phyloP scores from a whole-genome alignment of 2,113 vertebrate genomes.

The Paramisgurnus dabryanus region DNA sequence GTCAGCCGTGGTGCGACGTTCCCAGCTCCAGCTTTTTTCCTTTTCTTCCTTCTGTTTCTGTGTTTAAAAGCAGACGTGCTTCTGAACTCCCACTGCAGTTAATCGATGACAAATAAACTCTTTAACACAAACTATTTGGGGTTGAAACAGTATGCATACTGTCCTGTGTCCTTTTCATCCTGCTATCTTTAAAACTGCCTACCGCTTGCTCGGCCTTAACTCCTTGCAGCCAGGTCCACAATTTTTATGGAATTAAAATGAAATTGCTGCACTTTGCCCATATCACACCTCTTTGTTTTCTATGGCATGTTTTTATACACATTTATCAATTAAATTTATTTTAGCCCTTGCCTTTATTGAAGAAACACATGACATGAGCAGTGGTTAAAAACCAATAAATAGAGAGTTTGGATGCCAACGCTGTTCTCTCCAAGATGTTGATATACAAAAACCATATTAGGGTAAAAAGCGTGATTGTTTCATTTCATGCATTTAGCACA shows the following conservation, averaged over 20 bases:
- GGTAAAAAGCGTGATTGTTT: too few relatives aligned
- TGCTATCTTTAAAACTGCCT: constrained; percentile 23
- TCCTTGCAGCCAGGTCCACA: constrained; percentile 3
- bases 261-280: neutral
- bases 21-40: constrained; percentile 33
- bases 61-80: constrained; percentile 35
- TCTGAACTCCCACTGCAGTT: constrained; percentile 1
- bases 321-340: neutral
- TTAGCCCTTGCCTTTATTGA: constrained; percentile 31
- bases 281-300: neutral
- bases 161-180: constrained; percentile 35
- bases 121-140: constrained; percentile 1
- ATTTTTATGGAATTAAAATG: constrained; percentile 25
- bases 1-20: constrained; percentile 56
- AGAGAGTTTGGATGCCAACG: constrained; percentile 33
- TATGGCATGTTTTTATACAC: constrained; percentile 8
- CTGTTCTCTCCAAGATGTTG: constrained; percentile 35
- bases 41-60: constrained; percentile 43
- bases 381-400: constrained; percentile 44
- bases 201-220: constrained; percentile 15
- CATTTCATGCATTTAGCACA: too few relatives aligned
- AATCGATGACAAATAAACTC: constrained; percentile 3
- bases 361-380: constrained; percentile 34
- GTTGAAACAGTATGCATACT: constrained; percentile 9
- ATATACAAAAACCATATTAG: constrained; percentile 44